Percentiles rank a stretch among this genome's conserved stretches.
Conservation (phyloP, 2,888 invertebrate genomes). For the Drosophila multiciliata region DNA sequence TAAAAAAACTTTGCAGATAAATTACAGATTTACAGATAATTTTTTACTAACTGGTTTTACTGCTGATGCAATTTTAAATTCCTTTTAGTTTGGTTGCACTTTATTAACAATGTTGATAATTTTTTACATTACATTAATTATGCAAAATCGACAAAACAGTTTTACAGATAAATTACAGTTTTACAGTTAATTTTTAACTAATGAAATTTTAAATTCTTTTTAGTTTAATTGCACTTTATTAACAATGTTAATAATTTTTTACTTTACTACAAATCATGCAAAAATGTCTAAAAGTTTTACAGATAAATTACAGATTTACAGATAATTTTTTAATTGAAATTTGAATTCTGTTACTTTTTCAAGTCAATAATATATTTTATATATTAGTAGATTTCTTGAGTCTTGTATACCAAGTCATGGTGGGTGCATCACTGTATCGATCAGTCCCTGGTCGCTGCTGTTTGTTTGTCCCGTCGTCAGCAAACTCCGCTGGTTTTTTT, state of each 20-base stretch:
- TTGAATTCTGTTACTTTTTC: neutral
- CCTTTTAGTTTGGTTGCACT: too few relatives aligned
- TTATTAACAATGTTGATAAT: neutral
- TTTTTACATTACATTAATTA: neutral
- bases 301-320: neutral
- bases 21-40: too few relatives aligned
- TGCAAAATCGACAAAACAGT: too few relatives aligned
- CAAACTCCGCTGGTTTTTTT: constrained; percentile 17
- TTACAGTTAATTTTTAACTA: too few relatives aligned
- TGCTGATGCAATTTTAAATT: too few relatives aligned
- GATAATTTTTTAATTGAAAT: neutral
- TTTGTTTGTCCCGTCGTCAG: constrained; percentile 46
- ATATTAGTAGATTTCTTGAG: neutral
- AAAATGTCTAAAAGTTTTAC: neutral
- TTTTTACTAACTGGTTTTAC: too few relatives aligned
- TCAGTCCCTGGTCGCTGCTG: constrained; percentile 32
- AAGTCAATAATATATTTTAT: neutral
- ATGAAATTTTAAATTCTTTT: too few relatives aligned
- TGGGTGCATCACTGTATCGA: constrained; percentile 18
- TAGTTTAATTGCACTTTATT: too few relatives aligned
- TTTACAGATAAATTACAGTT: too few relatives aligned
- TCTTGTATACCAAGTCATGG: neutral
- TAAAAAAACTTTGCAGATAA: too few relatives aligned
- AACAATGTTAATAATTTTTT: neutral
- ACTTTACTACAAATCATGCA: neutral